These are phyloP conservation scores for Proteles cristata DNA, from an alignment of 2,113 vertebrate genomes.

Conservation along the genomic window DNA sequence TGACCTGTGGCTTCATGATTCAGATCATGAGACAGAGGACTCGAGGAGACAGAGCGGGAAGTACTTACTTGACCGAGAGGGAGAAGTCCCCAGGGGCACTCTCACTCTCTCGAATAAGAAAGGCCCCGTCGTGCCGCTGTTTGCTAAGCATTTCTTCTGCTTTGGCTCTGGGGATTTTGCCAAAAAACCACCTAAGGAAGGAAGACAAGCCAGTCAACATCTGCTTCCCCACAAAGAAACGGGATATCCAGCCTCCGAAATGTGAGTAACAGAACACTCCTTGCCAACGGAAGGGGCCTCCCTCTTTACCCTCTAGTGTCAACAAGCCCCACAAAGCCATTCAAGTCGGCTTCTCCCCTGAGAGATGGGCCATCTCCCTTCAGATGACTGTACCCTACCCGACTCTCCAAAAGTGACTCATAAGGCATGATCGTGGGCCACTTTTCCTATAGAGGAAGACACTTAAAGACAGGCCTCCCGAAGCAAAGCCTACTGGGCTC, in stretches of 20 bases:
- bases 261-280: not conserved
- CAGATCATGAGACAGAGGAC: not conserved
- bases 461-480: not conserved
- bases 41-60: not conserved
- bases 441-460: not conserved
- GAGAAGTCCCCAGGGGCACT: constrained; percentile 99
- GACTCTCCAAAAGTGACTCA: not conserved
- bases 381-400: not conserved
- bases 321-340: not conserved
- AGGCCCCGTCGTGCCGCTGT: constrained; percentile 98
- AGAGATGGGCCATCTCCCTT: not conserved
- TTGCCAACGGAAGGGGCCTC: not conserved
- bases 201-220: constrained; percentile 70
- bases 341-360: not conserved
- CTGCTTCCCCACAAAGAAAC: constrained; percentile 59
- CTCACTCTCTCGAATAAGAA: constrained; percentile 99
- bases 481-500: not conserved
- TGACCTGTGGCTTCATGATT: not conserved
- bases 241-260: not conserved
- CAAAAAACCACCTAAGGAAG: constrained; percentile 96
- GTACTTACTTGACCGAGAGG: constrained; percentile 97
- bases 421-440: not conserved
- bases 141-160: constrained; percentile 99
- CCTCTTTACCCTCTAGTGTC: not conserved
- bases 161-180: constrained; percentile 98